phyloP scores from a whole-genome alignment of 2,888 invertebrate genomes.

The Eupithecia pulchellata region DNA sequence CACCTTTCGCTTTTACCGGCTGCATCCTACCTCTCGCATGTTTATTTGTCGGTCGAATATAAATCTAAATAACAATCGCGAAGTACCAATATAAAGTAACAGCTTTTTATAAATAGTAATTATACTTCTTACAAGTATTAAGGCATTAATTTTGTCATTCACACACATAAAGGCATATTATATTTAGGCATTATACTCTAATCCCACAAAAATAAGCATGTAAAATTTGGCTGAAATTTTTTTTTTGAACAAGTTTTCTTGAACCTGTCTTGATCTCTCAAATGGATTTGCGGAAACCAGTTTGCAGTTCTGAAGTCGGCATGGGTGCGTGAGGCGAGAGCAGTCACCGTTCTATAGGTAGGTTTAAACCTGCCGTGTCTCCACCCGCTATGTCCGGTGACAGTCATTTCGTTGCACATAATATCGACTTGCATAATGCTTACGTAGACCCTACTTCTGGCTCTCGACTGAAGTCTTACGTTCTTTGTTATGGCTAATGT shows the following conservation, averaged over 20 bases:
- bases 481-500: not conserved
- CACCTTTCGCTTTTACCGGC: not conserved
- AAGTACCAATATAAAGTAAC: not conserved
- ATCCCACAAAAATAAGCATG: not conserved
- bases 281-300: slow-evolving; percentile 53
- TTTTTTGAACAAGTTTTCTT: slow-evolving; percentile 53
- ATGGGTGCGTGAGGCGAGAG: slow-evolving; percentile 40
- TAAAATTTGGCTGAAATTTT: no score
- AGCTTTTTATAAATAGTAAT: no score
- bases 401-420: slow-evolving; percentile 37
- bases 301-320: slow-evolving; percentile 46
- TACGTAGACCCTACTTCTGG: slow-evolving; percentile 19
- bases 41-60: not conserved
- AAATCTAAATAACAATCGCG: not conserved
- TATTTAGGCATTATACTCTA: not conserved
- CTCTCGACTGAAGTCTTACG: slow-evolving; percentile 2
- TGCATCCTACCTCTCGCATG: not conserved
- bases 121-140: not conserved
- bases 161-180: not conserved
- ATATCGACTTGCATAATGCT: slow-evolving; percentile 42
- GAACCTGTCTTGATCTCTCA: slow-evolving; percentile 57
- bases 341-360: slow-evolving; percentile 37
- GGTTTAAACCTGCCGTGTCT: slow-evolving; percentile 30
- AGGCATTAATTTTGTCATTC: not conserved
- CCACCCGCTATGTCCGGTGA: slow-evolving; percentile 36